Evolutionary conservation across 2,888 invertebrate genomes (phyloP), one percentile per base, ranked within the genome.

Genomic region (Tinea pellionella): DNA sequence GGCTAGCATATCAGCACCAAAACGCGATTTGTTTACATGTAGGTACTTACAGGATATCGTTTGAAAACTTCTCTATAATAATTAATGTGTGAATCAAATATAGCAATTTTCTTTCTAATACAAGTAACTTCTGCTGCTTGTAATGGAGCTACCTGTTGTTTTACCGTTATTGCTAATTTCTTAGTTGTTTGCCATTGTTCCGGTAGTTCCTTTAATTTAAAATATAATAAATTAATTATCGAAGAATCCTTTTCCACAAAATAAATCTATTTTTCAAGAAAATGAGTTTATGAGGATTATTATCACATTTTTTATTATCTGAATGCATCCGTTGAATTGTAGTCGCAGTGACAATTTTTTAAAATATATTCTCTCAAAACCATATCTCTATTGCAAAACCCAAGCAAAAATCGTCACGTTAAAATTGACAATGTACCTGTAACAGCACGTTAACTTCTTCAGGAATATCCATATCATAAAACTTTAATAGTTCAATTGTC

Each of bases 141-240:
- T 42, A 98, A 78, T 0, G 98, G 98, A 6, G 97, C 96, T 24
- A 98, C 96, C 79, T 96, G 95, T 75, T 97, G 97, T 74, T 97
- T 97, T 2, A 97, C 94, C 41, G 94, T 95, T 18, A 94, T 82
- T 0, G 96, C 96, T 61, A 97, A 90, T 81, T 97, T 98, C 77
- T 98, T 98, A 0, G 96, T 96, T 65, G 96, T 94, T 67, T 92
- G 93, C 98, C 98, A 98, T 78, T 97, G 96, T 72, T 97, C 97
- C 11, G 98, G 98, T 60, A 98, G 79, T 80, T 98, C 97, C 90
- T 96, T 87, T 47, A 51, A 30, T 19, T 41, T 59, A 37, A 15
- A 58, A n/a, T n/a, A n/a, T n/a, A n/a, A n/a, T n/a, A n/a, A n/a
- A n/a, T n/a, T n/a, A n/a, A n/a, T n/a, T n/a, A n/a, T n/a, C n/a